phyloP scores from a whole-genome alignment of 2,113 vertebrate species.

The Ctenomys sociabilis region DNA sequence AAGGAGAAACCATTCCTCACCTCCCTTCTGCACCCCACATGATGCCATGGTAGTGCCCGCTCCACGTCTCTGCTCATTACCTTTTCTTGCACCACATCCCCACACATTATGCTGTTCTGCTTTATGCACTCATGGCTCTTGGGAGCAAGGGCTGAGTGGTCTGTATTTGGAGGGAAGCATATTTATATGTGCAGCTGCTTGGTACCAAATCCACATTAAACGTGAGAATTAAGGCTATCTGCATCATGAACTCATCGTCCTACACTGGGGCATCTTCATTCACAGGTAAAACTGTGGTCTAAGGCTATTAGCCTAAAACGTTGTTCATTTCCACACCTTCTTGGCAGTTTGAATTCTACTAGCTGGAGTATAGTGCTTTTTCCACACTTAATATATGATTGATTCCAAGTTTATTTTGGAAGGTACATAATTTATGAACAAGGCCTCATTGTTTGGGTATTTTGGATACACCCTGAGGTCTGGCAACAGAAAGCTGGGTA shows the following conservation, averaged over 20 bases:
- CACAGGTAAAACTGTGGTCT: neutral
- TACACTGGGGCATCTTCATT: neutral
- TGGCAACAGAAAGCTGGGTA: neutral
- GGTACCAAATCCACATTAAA: neutral
- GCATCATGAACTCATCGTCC: neutral
- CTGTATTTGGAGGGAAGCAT: neutral
- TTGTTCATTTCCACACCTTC: neutral
- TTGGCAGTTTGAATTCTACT: neutral
- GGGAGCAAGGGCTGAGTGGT: neutral
- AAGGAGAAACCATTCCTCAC: neutral
- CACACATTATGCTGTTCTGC: neutral
- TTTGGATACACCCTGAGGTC: neutral
- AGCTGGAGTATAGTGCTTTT: neutral
- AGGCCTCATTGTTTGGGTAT: neutral
- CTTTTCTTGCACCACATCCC: neutral
- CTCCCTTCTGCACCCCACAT: neutral
- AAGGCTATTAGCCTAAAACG: neutral
- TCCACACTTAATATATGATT: neutral
- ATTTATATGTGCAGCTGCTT: neutral
- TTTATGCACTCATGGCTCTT: neutral
- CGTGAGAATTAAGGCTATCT: neutral
- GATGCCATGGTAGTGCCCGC: neutral
- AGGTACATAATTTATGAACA: neutral
- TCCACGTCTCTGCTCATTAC: rapidly evolving
- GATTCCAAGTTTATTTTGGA: neutral